These are phyloP conservation scores for Orientallactaga sibirica DNA, from an alignment of 2,797 vertebrate species.

Conservation along the genomic window DNA sequence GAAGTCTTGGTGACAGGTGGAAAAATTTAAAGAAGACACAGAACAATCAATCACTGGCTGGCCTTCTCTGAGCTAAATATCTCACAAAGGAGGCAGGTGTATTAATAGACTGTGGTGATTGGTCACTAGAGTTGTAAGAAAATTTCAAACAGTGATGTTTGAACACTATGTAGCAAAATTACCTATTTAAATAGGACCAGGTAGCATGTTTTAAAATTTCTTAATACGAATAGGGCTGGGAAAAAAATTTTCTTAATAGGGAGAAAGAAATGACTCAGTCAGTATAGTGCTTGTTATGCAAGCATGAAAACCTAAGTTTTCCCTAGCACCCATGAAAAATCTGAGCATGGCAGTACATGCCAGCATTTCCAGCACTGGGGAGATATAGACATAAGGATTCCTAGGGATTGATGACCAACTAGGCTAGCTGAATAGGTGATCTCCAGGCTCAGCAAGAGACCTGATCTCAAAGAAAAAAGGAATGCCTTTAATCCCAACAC, in stretches of 20 bases:
- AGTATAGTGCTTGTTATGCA: too few relatives aligned
- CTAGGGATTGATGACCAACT: too few relatives aligned
- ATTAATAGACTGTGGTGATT: not conserved
- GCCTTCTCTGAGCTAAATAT: conserved; percentile 50
- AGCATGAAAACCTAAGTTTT: too few relatives aligned
- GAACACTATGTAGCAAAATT: conserved; percentile 1
- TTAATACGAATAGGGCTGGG: not conserved
- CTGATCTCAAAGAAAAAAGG: too few relatives aligned
- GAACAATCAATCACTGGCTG: not conserved
- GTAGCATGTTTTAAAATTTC: not conserved
- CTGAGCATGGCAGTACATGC: too few relatives aligned
- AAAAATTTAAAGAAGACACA: conserved; percentile 66
- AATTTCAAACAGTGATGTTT: not conserved
- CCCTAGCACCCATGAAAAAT: too few relatives aligned
- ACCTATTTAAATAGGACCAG: not conserved
- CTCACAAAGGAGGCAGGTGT: not conserved
- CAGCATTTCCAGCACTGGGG: too few relatives aligned
- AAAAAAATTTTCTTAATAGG: not conserved
- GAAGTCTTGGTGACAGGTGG: conserved; percentile 1
- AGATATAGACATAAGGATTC: too few relatives aligned
- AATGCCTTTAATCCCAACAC: too few relatives aligned
- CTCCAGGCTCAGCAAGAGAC: too few relatives aligned
- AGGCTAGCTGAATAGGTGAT: too few relatives aligned
- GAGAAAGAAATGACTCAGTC: not conserved
- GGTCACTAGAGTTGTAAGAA: not conserved